Evolutionary conservation across 2,888 invertebrate genomes (phyloP).

Genomic region (Rotaria magnacalcarata): DNA sequence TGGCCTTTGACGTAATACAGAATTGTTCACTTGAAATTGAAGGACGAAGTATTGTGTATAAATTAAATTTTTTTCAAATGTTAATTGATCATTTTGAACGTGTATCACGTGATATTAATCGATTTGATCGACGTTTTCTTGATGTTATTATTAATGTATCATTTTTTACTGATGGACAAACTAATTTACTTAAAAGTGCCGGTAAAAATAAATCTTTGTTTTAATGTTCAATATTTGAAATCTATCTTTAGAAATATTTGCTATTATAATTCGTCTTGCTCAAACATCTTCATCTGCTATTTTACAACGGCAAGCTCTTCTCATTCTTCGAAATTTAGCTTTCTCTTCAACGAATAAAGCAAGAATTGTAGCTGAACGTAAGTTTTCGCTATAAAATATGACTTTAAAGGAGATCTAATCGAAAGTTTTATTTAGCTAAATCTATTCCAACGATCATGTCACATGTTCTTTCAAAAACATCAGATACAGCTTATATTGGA

Average conservation of each 20-base stretch:
- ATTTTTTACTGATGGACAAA: conserved; percentile 18
- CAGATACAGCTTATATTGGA: background rate
- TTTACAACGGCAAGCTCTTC: conserved; percentile 19
- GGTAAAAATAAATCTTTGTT: background rate
- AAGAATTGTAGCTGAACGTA: conserved; percentile 9
- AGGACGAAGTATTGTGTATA: conserved; percentile 34
- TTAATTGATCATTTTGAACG: conserved; percentile 31
- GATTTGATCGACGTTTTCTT: conserved; percentile 1
- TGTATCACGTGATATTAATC: conserved; percentile 2
- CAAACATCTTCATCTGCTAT: background rate
- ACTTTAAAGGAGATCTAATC: too few relatives aligned
- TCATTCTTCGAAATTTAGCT: conserved; percentile 8
- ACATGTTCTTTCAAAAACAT: conserved; percentile 1
- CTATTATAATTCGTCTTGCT: background rate
- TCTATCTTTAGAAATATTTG: background rate
- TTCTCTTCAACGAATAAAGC: background rate
- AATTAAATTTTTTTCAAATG: conserved; percentile 20
- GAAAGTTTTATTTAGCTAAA: background rate
- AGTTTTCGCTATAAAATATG: background rate
- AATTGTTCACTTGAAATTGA: conserved; percentile 19
- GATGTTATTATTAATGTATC: conserved; percentile 22
- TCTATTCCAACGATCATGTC: conserved; percentile 23
- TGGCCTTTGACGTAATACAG: background rate
- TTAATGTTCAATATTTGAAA: too few relatives aligned
- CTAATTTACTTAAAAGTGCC: background rate